Conservation (phyloP, 2,113 vertebrate species). For the Machaerirhynchus nigripectus region DNA sequence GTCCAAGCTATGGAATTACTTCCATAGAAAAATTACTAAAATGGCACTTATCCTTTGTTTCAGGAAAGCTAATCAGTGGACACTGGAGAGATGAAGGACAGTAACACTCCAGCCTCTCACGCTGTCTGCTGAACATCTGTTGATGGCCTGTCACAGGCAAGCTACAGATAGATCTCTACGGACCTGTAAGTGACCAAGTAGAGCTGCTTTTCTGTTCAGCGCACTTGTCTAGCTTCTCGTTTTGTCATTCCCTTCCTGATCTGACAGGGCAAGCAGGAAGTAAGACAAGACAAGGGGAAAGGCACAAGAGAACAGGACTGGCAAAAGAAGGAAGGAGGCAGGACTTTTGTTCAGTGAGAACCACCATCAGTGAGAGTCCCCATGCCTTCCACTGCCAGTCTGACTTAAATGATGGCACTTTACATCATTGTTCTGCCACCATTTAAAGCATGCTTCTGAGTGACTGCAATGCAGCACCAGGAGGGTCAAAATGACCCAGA, state of each 20-base stretch:
- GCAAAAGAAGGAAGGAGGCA: neutral
- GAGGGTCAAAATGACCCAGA: neutral
- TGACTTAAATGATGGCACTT: neutral
- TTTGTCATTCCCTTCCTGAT: neutral
- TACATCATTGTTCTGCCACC: neutral
- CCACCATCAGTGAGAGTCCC: neutral
- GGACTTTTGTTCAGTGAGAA: neutral
- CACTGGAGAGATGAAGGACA: neutral
- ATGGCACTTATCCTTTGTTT: neutral
- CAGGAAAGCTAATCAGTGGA: neutral
- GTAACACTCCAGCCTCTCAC: neutral
- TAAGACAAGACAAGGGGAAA: neutral
- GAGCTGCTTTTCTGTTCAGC: neutral
- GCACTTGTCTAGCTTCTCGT: neutral
- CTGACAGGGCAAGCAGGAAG: neutral
- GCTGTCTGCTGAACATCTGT: neutral
- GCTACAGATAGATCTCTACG: neutral
- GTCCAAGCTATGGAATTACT: neutral
- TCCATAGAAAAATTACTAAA: neutral
- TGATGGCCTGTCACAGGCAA: neutral
- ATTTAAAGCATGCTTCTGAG: neutral
- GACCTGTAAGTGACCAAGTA: neutral
- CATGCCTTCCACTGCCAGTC: neutral
- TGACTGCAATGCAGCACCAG: neutral
- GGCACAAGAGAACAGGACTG: neutral